Evolutionary conservation across 2,888 invertebrate genomes (phyloP), one percentile per base, ranked within the genome.

Genomic region (Pammene fasciana): DNA sequence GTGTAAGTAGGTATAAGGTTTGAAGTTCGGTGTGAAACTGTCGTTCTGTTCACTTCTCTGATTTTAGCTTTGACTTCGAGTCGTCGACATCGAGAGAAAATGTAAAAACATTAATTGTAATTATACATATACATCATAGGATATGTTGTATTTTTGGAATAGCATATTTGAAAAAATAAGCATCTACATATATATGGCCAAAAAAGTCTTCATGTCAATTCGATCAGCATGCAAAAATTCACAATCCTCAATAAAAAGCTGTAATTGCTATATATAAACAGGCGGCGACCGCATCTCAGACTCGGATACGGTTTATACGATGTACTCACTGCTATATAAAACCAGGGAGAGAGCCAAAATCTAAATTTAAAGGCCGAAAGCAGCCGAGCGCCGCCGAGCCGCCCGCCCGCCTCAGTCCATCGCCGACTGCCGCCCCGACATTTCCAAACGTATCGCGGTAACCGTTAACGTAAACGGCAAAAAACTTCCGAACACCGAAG

Each of bases 261-360:
- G 91, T 92, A 91, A 92, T 89, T 87, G 88, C 90, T 92, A 92
- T 90, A 91, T 90, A 90, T 90, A 87, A 85, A 84, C 87, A 82
- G 80, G 75, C 81, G 82, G 81, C 83, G 86, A 89, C 89, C 91
- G 87, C 89, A 91, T 92, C 91, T 90, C 87, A 86, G 85, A 90
- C 91, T 90, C 87, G 86, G 85, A 90, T 89, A 90, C 87, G 90
- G 85, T 91, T 92, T 92, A 92, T 91, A 92, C 86, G 88, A 91
- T 91, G 91, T 91, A 92, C 91, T 92, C 92, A 92, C 90, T 88
- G 86, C 92, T 92, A 92, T 91, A 92, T 92, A 90, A 92, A 92
- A 91, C 92, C 91, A 92, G 94, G 94, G 93, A 91, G 90, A 92
- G 91, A 93, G 94, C 94, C 94, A 94, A 94, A 91, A 92, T 94